phyloP scores from a whole-genome alignment of 2,888 invertebrate species.

The Ormyrus rosae region DNA sequence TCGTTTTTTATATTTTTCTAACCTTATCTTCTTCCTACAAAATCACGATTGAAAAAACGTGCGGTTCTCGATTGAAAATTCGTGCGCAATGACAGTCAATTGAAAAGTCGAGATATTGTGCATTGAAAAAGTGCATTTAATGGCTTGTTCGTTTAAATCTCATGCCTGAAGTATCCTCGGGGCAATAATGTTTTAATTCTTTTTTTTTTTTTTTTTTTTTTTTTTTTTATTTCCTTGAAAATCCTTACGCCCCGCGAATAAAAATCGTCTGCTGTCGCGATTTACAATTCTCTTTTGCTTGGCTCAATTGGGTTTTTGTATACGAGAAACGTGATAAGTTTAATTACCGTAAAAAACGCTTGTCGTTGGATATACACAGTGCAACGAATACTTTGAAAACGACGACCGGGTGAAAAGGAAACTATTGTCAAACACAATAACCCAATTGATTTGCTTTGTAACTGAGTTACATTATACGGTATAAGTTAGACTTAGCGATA shows the following conservation, averaged over 20 bases:
- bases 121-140: slow-evolving; percentile 24
- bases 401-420: not conserved
- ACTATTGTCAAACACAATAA: slow-evolving; percentile 20
- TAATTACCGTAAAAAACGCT: too few relatives aligned
- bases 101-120: slow-evolving; percentile 33
- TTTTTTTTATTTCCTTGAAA: not conserved
- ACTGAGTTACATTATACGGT: slow-evolving; percentile 6
- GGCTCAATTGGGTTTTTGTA: slow-evolving; percentile 4
- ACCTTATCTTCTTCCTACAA: not conserved
- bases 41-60: slow-evolving; percentile 22
- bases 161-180: slow-evolving; percentile 3
- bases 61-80: slow-evolving; percentile 26
- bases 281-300: not conserved
- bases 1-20: not conserved
- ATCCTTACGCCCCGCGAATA: not conserved
- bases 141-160: not conserved
- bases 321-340: slow-evolving; percentile 1
- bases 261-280: slow-evolving; percentile 18
- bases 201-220: not conserved
- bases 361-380: not conserved
- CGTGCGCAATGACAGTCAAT: slow-evolving; percentile 28
- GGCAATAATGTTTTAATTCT: slow-evolving; percentile 19
- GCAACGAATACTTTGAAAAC: not conserved
- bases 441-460: slow-evolving; percentile 12
- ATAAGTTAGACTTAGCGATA: not conserved